Percentiles rank a stretch among this genome's conserved stretches.
phyloP scores from a whole-genome alignment of 1,140 invertebrate genomes.

The Triops cancriformis region DNA sequence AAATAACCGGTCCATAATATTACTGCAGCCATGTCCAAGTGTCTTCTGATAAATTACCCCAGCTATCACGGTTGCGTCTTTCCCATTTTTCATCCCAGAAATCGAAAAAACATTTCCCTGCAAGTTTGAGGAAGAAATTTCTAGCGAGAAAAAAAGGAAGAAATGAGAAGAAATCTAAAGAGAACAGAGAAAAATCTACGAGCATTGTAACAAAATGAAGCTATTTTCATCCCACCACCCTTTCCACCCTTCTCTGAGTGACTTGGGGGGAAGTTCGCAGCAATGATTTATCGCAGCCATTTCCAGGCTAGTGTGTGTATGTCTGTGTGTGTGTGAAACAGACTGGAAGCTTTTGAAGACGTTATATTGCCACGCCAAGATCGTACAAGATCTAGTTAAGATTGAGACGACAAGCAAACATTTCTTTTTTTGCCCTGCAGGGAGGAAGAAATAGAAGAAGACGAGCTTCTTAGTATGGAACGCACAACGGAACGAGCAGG shows the following conservation, averaged over 20 bases:
- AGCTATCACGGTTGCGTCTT: no score
- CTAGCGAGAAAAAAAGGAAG: background rate
- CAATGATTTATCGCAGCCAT: background rate
- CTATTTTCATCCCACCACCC: background rate
- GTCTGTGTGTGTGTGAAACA: conserved; percentile 12
- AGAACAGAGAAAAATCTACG: background rate
- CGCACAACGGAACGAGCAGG: background rate
- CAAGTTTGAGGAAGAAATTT: background rate
- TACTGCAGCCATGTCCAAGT: no score
- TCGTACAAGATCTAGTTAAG: conserved; percentile 11
- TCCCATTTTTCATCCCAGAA: no score
- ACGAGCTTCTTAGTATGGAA: background rate
- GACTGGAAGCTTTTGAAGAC: conserved; percentile 10
- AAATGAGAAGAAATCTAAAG: background rate
- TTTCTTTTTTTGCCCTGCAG: background rate
- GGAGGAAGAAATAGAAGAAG: background rate
- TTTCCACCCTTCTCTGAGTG: background rate
- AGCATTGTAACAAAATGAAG: background rate
- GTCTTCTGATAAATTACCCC: no score
- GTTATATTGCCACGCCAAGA: conserved; percentile 9
- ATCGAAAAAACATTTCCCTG: no score
- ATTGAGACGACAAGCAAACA: conserved; percentile 9
- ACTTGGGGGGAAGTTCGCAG: background rate
- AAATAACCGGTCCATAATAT: no score
- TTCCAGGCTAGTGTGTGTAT: conserved; percentile 1